These are phyloP conservation scores for Myioborus melanocephalus DNA, from an alignment of 2,797 vertebrate genomes.

Conservation along the genomic window DNA sequence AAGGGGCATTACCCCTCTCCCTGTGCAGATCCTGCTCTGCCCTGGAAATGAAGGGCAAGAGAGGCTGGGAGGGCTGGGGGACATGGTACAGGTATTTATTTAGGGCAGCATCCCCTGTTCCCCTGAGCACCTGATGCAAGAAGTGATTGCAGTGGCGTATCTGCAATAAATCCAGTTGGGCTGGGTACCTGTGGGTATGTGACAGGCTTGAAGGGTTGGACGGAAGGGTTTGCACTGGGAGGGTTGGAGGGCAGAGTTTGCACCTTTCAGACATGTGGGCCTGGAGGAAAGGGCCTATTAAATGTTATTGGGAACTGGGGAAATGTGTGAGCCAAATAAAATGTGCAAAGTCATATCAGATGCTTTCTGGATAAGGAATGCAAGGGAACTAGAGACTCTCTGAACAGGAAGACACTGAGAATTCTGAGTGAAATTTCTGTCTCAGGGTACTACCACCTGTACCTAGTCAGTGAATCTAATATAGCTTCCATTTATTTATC, in stretches of 20 bases:
- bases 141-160: rapidly evolving
- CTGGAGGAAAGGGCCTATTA: background rate
- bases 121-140: background rate
- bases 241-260: background rate
- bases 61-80: background rate
- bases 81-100: background rate
- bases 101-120: background rate
- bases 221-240: background rate
- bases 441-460: background rate
- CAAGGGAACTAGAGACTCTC: background rate
- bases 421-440: background rate
- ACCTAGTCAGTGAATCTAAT: background rate
- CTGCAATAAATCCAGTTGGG: background rate
- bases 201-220: background rate
- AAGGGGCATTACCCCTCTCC: background rate
- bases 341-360: background rate
- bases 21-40: background rate
- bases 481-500: background rate
- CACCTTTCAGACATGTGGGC: background rate
- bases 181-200: background rate
- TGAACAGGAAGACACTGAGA: background rate
- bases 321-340: background rate
- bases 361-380: background rate
- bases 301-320: background rate
- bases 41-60: background rate